Evolutionary conservation across 2,888 invertebrate genomes (phyloP).

Genomic region (Mongoloraphidia duomilia): DNA sequence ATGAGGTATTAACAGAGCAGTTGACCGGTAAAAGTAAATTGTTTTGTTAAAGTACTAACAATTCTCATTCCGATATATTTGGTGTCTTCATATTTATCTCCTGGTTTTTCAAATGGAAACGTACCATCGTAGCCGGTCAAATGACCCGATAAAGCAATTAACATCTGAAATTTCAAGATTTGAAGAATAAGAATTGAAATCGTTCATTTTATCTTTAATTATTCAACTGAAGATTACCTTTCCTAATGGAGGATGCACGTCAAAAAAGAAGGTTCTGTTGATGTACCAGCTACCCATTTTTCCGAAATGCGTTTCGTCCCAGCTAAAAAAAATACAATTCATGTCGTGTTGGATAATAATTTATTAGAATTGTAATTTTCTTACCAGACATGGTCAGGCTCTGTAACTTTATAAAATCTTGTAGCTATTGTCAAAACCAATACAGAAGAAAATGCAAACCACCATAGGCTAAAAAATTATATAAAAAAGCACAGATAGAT

Average conservation of each 20-base stretch:
- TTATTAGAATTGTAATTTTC: slow-evolving; percentile 18
- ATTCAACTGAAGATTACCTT: slow-evolving; percentile 44
- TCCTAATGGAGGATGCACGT: slow-evolving; percentile 93
- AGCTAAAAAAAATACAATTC: slow-evolving; percentile 39
- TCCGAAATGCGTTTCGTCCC: slow-evolving; percentile 98
- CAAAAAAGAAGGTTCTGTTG: slow-evolving; percentile 93
- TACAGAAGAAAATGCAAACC: slow-evolving; percentile 49
- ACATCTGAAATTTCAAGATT: slow-evolving; percentile 54
- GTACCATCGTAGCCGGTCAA: slow-evolving; percentile 87
- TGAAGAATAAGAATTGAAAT: slow-evolving; percentile 3
- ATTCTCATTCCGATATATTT: slow-evolving; percentile 87
- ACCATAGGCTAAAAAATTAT: slow-evolving; percentile 37
- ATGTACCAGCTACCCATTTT: slow-evolving; percentile 99
- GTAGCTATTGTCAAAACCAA: slow-evolving; percentile 55
- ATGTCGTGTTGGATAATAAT: neutral
- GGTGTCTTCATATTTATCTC: slow-evolving; percentile 82
- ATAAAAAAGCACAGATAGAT: no score
- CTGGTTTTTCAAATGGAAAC: slow-evolving; percentile 90
- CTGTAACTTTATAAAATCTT: slow-evolving; percentile 76
- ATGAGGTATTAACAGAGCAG: slow-evolving; percentile 2
- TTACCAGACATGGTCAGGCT: slow-evolving; percentile 92
- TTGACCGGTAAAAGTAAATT: neutral
- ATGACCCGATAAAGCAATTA: slow-evolving; percentile 83
- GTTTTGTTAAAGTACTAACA: slow-evolving; percentile 37
- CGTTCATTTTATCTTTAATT: neutral